Conservation (phyloP, 1,140 invertebrate genomes). For the Dryas iulia region DNA sequence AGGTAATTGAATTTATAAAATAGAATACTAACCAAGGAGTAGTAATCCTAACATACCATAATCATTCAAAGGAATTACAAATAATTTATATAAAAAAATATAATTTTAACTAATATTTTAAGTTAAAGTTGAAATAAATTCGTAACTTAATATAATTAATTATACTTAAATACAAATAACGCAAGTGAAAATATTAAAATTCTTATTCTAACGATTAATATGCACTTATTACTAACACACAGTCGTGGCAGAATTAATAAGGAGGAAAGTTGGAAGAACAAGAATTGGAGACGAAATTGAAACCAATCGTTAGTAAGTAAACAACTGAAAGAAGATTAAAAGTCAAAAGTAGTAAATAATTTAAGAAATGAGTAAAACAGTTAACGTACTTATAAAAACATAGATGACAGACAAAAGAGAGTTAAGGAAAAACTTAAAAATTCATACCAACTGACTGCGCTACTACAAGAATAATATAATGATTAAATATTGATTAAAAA, state of each 20-base stretch:
- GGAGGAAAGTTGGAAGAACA: background rate
- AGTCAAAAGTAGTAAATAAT: too few relatives aligned
- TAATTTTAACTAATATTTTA: background rate
- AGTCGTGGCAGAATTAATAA: background rate
- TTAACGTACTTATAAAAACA: too few relatives aligned
- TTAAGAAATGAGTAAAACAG: too few relatives aligned
- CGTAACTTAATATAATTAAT: background rate
- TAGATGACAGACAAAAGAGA: too few relatives aligned
- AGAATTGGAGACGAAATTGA: too few relatives aligned
- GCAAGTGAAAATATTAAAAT: background rate
- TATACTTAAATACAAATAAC: background rate
- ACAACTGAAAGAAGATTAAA: too few relatives aligned
- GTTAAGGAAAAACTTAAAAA: background rate
- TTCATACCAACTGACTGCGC: background rate
- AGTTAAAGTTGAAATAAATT: background rate
- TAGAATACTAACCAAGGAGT: background rate
- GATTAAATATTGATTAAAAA: background rate
- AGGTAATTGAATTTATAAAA: background rate
- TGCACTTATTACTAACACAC: background rate
- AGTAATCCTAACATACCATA: too few relatives aligned
- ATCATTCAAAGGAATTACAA: too few relatives aligned
- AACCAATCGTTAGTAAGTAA: too few relatives aligned
- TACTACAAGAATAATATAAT: background rate
- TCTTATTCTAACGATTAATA: background rate
- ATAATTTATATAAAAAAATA: background rate